Evolutionary conservation across 1,140 invertebrate species (phyloP).

Genomic region (Thaumatotibia leucotreta): DNA sequence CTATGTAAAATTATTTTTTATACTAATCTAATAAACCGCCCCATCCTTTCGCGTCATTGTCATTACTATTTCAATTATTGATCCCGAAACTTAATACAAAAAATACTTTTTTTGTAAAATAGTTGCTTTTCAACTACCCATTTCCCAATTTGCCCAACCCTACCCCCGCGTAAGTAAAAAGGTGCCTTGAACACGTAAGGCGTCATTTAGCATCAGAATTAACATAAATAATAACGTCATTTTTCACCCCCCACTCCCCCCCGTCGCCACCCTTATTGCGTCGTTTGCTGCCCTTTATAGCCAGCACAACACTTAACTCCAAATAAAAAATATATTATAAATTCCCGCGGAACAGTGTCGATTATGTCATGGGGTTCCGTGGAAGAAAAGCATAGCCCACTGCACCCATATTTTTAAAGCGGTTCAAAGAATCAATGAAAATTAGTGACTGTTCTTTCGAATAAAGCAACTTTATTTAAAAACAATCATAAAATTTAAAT

Average conservation of each 20-base stretch:
- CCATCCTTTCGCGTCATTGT: no score
- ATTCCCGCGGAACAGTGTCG: constrained; percentile 42
- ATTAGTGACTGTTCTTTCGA: no score
- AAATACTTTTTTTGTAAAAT: no score
- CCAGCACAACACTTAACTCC: constrained; percentile 63
- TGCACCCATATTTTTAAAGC: no score
- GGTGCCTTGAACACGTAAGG: constrained; percentile 61
- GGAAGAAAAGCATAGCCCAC: background rate
- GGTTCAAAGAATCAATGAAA: no score
- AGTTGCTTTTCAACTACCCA: constrained; percentile 43
- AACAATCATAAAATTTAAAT: no score
- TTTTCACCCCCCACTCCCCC: constrained; percentile 39
- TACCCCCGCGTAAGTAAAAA: constrained; percentile 29
- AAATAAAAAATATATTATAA: constrained; percentile 71
- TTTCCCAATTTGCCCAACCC: constrained; percentile 20
- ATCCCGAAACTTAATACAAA: no score
- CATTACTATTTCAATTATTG: no score
- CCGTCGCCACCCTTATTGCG: constrained; percentile 39
- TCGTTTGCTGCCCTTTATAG: constrained; percentile 65
- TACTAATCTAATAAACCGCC: no score
- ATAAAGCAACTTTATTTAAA: no score
- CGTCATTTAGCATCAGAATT: constrained; percentile 67
- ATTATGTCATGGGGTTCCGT: constrained; percentile 36
- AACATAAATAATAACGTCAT: constrained; percentile 74
- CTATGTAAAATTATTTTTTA: no score